phyloP scores from a whole-genome alignment of 2,113 vertebrate species.

The Rhinopomastus cyanomelas region DNA sequence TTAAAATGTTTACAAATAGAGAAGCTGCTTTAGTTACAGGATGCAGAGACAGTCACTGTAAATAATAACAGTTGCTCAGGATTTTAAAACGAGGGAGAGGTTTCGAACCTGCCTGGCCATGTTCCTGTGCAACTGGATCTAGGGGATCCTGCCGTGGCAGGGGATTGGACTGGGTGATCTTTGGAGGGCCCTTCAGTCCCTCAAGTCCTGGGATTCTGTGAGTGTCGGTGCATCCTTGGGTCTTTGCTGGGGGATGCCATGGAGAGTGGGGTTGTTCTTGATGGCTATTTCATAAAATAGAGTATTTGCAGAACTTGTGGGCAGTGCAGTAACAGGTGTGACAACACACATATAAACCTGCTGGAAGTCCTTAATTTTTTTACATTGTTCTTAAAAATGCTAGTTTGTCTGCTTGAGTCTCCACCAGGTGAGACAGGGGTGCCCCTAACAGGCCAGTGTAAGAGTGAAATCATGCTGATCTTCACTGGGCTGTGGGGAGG shows the following conservation, averaged over 20 bases:
- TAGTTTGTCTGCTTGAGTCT: not conserved
- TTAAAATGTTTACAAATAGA: not conserved
- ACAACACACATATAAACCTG: not conserved
- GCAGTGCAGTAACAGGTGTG: not conserved
- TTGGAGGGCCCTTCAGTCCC: too few relatives aligned
- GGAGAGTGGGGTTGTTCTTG: not conserved
- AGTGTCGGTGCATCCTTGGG: too few relatives aligned
- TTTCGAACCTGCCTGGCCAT: too few relatives aligned
- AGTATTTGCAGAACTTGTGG: not conserved
- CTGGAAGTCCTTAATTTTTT: not conserved
- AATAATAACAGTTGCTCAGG: not conserved
- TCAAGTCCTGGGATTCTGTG: too few relatives aligned
- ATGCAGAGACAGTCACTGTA: not conserved
- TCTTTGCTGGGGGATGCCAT: not conserved
- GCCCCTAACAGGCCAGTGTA: not conserved
- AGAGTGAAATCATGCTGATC: not conserved
- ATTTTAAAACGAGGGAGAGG: not conserved
- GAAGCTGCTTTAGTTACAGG: not conserved
- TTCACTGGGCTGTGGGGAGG: not conserved
- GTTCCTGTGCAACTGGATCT: too few relatives aligned
- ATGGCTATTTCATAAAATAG: not conserved
- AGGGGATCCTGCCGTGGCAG: too few relatives aligned
- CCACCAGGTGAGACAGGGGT: not conserved
- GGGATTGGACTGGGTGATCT: too few relatives aligned
- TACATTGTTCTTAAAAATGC: not conserved